Base-by-base conservation (phyloP, 2,888 invertebrate genomes). In the Timandra comae region DNA sequence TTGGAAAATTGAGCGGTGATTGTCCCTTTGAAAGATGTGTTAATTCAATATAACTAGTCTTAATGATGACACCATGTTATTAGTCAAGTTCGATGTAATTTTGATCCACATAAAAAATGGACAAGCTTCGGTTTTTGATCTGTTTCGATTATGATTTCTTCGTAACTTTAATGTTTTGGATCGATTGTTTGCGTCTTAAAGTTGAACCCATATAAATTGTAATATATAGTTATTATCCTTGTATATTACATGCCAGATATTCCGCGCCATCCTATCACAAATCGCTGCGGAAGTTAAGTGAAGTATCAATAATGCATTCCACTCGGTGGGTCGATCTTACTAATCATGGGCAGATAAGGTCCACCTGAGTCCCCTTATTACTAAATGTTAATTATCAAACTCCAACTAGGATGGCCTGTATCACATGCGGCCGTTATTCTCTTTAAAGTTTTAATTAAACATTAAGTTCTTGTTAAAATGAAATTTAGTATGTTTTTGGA, bases 231-330 rank as follows among this genome's bases (percentile, higher is more conserved):
- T n/a, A n/a, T n/a, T n/a, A n/a, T n/a, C n/a, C n/a, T n/a, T n/a
- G n/a, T n/a, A n/a, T n/a, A n/a, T n/a, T n/a, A n/a, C n/a, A n/a
- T n/a, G n/a, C n/a, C n/a, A n/a, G n/a, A n/a, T n/a, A n/a, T n/a
- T n/a, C n/a, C n/a, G n/a, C n/a, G n/a, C n/a, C n/a, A n/a, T n/a
- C n/a, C n/a, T n/a, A n/a, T n/a, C n/a, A 11, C 24, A 24, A 38
- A 36, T 38, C 46, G 40, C 32, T 29, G 30, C 36, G 55, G 49
- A 49, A 51, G 49, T 56, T 52, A 45, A 60, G 52, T 58, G 52
- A 63, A 64, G 62, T 54, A 59, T 59, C 59, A 55, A 63, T 68
- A 66, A 62, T 52, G 51, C 52, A 66, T 64, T 68, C 64, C 54
- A 43, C 43, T 57, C 54, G 56, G 51, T 48, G 55, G 54, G 54